Evolutionary conservation across 2,113 vertebrate species (phyloP).

Genomic region (Sula dactylatra): DNA sequence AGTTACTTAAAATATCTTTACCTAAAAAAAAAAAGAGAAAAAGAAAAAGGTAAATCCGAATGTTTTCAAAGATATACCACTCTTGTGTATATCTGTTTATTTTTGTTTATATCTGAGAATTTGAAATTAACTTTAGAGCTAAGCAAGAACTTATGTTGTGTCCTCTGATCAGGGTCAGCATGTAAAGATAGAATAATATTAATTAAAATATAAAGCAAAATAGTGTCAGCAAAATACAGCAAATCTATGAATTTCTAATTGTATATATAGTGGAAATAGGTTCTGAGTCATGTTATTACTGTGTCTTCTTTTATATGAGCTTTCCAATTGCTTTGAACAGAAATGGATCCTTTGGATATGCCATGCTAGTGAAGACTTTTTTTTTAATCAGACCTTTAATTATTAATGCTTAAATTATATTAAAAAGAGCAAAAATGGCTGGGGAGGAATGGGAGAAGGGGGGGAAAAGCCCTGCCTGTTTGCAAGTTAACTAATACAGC

Average conservation of each 20-base stretch:
- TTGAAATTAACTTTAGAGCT: neutral
- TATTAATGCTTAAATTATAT: neutral
- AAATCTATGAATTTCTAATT: neutral
- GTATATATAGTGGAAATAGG: neutral
- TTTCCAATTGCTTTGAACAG: neutral
- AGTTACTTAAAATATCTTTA: slow-evolving; percentile 31
- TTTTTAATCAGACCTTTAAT: neutral
- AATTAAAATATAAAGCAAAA: neutral
- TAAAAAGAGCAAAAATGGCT: neutral
- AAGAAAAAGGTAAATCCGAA: neutral
- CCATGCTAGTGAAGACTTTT: neutral
- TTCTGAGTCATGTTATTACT: neutral
- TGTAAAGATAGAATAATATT: neutral
- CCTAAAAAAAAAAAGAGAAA: neutral
- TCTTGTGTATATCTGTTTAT: neutral
- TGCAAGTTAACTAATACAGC: neutral
- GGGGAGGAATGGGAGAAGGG: neutral
- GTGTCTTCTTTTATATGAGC: neutral
- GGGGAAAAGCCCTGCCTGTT: neutral
- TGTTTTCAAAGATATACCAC: neutral
- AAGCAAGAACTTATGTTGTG: neutral
- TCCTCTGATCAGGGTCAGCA: neutral
- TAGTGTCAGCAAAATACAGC: neutral
- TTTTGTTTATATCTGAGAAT: slow-evolving; percentile 25
- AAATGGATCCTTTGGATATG: neutral